Evolutionary conservation across 2,797 vertebrate genomes (phyloP).

Genomic region (Bovichtus variegatus): DNA sequence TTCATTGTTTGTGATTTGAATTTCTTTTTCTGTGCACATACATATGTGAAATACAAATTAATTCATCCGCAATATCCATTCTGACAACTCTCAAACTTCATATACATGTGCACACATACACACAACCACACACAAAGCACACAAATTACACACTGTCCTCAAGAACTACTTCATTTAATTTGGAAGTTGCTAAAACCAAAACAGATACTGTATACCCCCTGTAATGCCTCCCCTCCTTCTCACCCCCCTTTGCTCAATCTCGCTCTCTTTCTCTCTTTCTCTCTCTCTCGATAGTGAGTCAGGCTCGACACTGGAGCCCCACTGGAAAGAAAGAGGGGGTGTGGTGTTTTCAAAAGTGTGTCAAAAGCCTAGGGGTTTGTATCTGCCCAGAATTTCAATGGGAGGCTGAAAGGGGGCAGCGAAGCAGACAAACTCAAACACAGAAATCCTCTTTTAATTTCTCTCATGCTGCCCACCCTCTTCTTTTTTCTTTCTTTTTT

Average conservation of each 20-base stretch:
- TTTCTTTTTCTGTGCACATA: neutral
- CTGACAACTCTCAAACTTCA: constrained; percentile 8
- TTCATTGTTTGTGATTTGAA: constrained; percentile 7
- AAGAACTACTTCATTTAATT: constrained; percentile 51
- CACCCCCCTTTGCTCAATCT: constrained; percentile 16
- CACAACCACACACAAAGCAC: constrained; percentile 12
- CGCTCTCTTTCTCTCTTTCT: neutral
- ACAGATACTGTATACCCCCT: constrained; percentile 38
- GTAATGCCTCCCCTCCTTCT: constrained; percentile 12
- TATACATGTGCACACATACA: neutral
- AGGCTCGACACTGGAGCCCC: constrained; percentile 87
- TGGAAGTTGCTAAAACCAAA: constrained; percentile 42
- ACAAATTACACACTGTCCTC: constrained; percentile 11
- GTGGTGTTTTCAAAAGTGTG: constrained; percentile 92
- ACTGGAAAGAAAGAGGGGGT: constrained; percentile 86
- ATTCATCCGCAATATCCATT: neutral
- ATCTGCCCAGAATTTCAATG: constrained; percentile 93
- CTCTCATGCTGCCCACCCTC: constrained; percentile 86
- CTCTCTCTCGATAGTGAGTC: constrained; percentile 82
- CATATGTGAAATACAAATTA: constrained; percentile 10
- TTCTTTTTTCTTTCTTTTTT: constrained; percentile 63
- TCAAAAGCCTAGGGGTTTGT: constrained; percentile 93
- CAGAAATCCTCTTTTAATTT: constrained; percentile 92
- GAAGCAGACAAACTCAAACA: constrained; percentile 87
- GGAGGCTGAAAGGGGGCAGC: constrained; percentile 89